Base-by-base conservation (phyloP, 2,888 invertebrate genomes). In the Helicoverpa assulta region DNA sequence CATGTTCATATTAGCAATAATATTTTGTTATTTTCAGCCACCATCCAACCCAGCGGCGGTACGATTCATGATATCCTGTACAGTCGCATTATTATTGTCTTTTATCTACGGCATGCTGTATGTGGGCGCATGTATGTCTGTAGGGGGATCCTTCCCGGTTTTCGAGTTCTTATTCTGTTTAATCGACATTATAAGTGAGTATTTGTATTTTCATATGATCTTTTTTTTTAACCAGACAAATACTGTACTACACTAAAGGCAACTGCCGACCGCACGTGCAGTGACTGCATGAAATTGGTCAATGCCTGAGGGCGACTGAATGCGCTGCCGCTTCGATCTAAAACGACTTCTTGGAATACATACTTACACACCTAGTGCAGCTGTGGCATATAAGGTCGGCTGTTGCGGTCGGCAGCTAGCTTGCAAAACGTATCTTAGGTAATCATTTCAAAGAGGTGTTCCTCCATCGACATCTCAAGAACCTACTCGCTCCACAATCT, bases 151-250 rank as follows among this genome's bases (percentile, higher is more conserved):
- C 0, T 91, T 93, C 60, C 92, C 93, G 5, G 73, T 92, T 26
- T 91, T 88, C 62, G 92, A 93, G 69, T 87, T 92, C 43, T 29
- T 89, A 54, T 93, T 92, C 69, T 75, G 88, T 18, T 64, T 91
- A 19, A 64, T 91, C 53, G 92, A 93, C 78, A 57, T 91, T 10
- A 57, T 83, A 33, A 59, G 93, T 93, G 84, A 91, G 92, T 89
- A 60, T n/a, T n/a, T n/a, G n/a, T 29, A 40, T 43, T n/a, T 40
- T 61, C 3, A 21, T 40, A 16, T 19, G 12, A n/a, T 8, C 21
- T 55, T 54, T 16, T 6, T n/a, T 5, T 16, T 5, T 7, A 33
- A 26, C 4, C 4, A 26, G 26, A 26, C 26, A 26, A 26, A 26
- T 26, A 26, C 2, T 21, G 21, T 21, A 21, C 21, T 1, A 2